These are phyloP conservation scores for Halictus quadricinctus DNA, from an alignment of 2,888 invertebrate genomes.

Conservation along the genomic window DNA sequence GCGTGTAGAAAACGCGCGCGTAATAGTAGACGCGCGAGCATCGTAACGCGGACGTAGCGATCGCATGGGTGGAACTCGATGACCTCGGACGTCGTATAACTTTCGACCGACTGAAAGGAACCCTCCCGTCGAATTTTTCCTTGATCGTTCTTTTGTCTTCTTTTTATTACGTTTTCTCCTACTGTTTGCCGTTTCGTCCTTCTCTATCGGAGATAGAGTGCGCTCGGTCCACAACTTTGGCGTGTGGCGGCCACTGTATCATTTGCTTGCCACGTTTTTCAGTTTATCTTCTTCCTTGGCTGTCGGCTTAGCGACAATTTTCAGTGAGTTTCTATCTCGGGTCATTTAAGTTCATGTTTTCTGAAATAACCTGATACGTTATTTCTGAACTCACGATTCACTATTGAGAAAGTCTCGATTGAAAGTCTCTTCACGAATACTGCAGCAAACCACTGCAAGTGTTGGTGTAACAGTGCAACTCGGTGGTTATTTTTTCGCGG, in stretches of 20 bases:
- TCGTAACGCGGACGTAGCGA: conserved; percentile 37
- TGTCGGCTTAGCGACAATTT: neutral
- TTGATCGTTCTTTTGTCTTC: conserved; percentile 26
- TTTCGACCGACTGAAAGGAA: conserved; percentile 70
- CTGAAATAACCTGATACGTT: neutral
- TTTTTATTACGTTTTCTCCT: conserved; percentile 7
- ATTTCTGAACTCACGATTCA: neutral
- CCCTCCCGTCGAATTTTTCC: conserved; percentile 39
- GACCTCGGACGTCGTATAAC: conserved; percentile 72
- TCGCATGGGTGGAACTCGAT: conserved; percentile 68
- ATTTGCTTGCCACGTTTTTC: neutral
- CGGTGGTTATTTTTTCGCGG: neutral
- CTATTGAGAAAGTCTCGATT: neutral
- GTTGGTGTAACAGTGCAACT: neutral
- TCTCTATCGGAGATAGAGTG: neutral
- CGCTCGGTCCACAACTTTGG: no score
- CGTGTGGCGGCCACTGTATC: neutral
- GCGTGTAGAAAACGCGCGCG: conserved; percentile 20
- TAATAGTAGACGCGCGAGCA: conserved; percentile 47
- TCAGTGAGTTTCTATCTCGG: neutral
- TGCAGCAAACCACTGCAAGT: neutral
- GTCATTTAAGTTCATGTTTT: neutral
- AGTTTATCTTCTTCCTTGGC: neutral
- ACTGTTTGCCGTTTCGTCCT: neutral
- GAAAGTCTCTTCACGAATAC: neutral